Evolutionary conservation across 2,113 vertebrate species (phyloP), one percentile per base, ranked within the genome.

Genomic region (Paramormyrops kingsleyae): DNA sequence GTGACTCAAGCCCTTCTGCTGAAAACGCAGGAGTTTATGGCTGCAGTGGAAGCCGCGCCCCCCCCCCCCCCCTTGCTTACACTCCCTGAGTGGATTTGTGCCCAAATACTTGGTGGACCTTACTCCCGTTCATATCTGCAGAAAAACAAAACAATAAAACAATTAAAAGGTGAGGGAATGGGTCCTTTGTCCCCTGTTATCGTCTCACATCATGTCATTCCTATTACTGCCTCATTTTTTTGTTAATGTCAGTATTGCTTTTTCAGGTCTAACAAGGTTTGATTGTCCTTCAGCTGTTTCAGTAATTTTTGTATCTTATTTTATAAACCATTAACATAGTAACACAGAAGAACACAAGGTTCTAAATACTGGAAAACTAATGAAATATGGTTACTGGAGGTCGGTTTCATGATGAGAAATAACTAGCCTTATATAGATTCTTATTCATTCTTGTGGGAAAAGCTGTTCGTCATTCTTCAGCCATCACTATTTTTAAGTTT

Each of bases 101-200:
- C 13, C 49, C 47, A 87, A 70, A 70, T 52, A 85, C 70, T 89
- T 31, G 13, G 7, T 93, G 90, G 93, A 59, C 93, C 93, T 94
- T 94, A 92, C 59, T 94, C 91, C 91, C 49, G 88, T n/a, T 39
- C 84, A 88, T 87, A 15, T 88, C 89, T 83, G 88, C 47, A 88
- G 89, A 90, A 92, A 15, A 91, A 94, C 91, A 93, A 47, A 91
- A 91, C 2, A 88, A 94, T 94, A 95, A 95, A 94, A 70, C 86
- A 92, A 90, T 94, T 93, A 49, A 90, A 91, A 87, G 17, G 2
- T n/a, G 87, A 77, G 50, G 19, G 85, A 42, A 87, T 91, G 86
- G 88, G 90, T 92, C 92, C 91, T 93, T 94, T 59, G 92, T 21
- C 85, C 87, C 49, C 39, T 92, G 92, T 92, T 56, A 35, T 84